These are phyloP conservation scores for Agapornis roseicollis DNA, from an alignment of 2,113 vertebrate genomes.

Conservation along the genomic window DNA sequence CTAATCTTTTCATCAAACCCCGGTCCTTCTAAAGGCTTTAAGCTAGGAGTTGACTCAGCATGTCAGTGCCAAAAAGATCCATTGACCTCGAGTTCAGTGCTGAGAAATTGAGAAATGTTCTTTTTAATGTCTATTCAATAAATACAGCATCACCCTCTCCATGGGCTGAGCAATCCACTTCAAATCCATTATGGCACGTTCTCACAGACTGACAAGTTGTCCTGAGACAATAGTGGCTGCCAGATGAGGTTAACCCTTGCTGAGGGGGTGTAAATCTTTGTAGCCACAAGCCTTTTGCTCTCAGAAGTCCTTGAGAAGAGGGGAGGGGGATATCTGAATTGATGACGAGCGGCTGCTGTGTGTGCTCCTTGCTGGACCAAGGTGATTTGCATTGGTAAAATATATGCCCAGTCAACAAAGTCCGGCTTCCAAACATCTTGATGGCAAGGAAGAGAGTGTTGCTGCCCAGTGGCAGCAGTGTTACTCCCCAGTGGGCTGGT, in stretches of 20 bases:
- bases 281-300: slow-evolving; percentile 43
- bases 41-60: slow-evolving; percentile 89
- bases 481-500: background rate
- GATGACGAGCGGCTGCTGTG: background rate
- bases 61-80: slow-evolving; percentile 86
- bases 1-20: slow-evolving; percentile 85
- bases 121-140: slow-evolving; percentile 97
- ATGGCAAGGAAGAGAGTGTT: background rate
- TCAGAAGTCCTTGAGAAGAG: slow-evolving; percentile 64
- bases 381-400: background rate
- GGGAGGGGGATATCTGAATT: slow-evolving; percentile 49
- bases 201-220: slow-evolving; percentile 87
- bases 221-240: slow-evolving; percentile 85
- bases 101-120: slow-evolving; percentile 92
- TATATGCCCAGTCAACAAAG: background rate
- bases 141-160: slow-evolving; percentile 89
- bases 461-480: background rate
- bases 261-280: slow-evolving; percentile 69
- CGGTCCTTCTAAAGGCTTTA: slow-evolving; percentile 79
- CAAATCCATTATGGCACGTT: slow-evolving; percentile 91
- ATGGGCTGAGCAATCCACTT: slow-evolving; percentile 87
- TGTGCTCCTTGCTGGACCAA: slow-evolving; percentile 18
- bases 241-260: slow-evolving; percentile 91
- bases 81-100: slow-evolving; percentile 89
- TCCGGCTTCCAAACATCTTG: background rate